Conservation (phyloP, 2,888 invertebrate genomes). For the Trichogramma dendrolimi region DNA sequence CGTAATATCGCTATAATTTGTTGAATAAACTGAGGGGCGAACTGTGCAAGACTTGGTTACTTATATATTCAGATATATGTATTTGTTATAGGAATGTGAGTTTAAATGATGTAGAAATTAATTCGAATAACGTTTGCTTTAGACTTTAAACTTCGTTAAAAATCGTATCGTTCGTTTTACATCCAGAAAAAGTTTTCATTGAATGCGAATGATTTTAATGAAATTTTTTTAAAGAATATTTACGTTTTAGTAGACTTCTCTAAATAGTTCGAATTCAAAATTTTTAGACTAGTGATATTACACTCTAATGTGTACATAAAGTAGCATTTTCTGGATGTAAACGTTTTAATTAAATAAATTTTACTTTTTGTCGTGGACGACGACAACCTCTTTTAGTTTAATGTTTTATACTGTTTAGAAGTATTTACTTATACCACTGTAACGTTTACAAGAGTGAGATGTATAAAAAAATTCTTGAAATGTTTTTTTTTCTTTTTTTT, state of each 20-base stretch:
- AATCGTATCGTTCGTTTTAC: conserved; percentile 6
- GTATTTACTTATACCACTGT: conserved; percentile 1
- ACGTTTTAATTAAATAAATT: conserved; percentile 12
- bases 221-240: not conserved
- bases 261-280: not conserved
- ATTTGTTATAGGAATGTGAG: no score
- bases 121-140: no score
- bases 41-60: no score
- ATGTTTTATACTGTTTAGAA: conserved; percentile 13
- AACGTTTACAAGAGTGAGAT: no score
- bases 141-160: not conserved
- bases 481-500: no score
- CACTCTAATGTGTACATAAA: not conserved
- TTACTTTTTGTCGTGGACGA: conserved; percentile 3
- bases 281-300: not conserved
- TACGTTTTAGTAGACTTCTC: not conserved
- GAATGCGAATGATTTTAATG: not conserved
- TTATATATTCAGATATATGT: no score
- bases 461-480: no score
- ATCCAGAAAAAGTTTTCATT: conserved; percentile 11
- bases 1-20: no score
- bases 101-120: no score
- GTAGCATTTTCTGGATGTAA: conserved; percentile 9
- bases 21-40: no score
- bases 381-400: conserved; percentile 6